phyloP scores from a whole-genome alignment of 2,113 vertebrate species.

The Gopherus evgoodei region DNA sequence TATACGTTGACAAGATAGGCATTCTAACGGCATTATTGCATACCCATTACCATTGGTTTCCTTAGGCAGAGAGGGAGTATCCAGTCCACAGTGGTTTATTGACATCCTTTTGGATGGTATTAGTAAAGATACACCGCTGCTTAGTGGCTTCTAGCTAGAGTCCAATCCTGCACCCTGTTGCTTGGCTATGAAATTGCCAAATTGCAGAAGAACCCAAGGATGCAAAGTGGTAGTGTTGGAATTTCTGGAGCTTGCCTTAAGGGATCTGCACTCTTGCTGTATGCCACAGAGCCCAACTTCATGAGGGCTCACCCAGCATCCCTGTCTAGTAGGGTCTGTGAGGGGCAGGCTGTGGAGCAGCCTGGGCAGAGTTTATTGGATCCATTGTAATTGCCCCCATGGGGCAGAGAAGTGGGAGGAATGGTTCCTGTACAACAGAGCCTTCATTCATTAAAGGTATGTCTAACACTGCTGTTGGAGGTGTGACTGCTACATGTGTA shows the following conservation, averaged over 20 bases:
- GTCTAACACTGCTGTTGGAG: background rate
- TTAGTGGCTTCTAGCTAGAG: background rate
- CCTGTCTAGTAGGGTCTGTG: background rate
- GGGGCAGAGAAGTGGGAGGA: background rate
- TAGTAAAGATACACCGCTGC: background rate
- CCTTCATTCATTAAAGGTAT: background rate
- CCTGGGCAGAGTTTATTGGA: background rate
- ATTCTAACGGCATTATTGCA: background rate
- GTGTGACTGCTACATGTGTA: background rate
- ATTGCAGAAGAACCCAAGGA: background rate
- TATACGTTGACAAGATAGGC: accelerated
- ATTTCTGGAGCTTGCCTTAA: background rate
- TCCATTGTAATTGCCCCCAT: background rate
- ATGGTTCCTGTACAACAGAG: background rate
- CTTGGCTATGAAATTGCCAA: background rate
- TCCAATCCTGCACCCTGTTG: background rate
- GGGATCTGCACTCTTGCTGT: background rate
- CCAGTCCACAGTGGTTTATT: background rate
- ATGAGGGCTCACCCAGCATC: background rate
- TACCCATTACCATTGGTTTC: background rate
- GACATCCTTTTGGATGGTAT: too few species aligned
- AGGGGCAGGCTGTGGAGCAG: background rate
- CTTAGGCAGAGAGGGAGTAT: background rate
- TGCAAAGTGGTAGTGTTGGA: background rate
- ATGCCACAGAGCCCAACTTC: background rate